Percentiles rank a stretch among this genome's conserved stretches.
These are phyloP conservation scores for Chloebia gouldiae DNA, from an alignment of 2,113 vertebrate species.

Conservation along the genomic window DNA sequence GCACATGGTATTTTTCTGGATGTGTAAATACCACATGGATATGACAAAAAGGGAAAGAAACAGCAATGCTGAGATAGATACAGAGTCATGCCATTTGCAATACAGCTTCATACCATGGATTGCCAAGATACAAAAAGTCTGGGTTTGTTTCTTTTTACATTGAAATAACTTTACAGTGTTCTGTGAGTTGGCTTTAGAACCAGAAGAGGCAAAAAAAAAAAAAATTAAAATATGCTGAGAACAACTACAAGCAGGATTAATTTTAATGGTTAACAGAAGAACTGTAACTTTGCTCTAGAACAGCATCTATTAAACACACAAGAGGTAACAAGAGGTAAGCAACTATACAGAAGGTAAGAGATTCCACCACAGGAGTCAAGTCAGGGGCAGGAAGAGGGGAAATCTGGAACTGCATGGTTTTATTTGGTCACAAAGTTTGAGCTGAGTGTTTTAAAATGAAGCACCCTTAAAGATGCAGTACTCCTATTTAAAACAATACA, in stretches of 20 bases:
- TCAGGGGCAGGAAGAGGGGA: background rate
- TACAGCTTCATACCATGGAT: conserved; percentile 48
- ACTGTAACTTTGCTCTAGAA: conserved; percentile 25
- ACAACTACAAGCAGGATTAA: conserved; percentile 34
- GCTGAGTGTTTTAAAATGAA: conserved; percentile 43
- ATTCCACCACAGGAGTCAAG: conserved; percentile 48
- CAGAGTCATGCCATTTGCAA: conserved; percentile 47
- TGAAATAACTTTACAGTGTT: conserved; percentile 46
- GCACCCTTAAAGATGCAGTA: conserved; percentile 54
- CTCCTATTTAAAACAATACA: conserved; percentile 51
- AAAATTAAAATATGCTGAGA: conserved; percentile 6
- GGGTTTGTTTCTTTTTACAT: conserved; percentile 7
- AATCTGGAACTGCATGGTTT: conserved; percentile 26
- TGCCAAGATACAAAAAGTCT: conserved; percentile 55
- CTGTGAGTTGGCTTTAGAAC: conserved; percentile 28
- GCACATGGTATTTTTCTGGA: conserved; percentile 1
- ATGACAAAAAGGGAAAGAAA: conserved; percentile 53
- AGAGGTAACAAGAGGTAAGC: conserved; percentile 20
- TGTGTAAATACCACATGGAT: conserved; percentile 16
- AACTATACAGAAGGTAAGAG: conserved; percentile 23
- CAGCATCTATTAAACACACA: conserved; percentile 40
- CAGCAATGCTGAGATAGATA: conserved; percentile 36
- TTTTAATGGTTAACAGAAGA: conserved; percentile 47
- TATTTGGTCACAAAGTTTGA: conserved; percentile 51
- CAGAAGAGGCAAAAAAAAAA: background rate